Evolutionary conservation across 2,888 invertebrate genomes (phyloP).

Genomic region (Theretra japonica): DNA sequence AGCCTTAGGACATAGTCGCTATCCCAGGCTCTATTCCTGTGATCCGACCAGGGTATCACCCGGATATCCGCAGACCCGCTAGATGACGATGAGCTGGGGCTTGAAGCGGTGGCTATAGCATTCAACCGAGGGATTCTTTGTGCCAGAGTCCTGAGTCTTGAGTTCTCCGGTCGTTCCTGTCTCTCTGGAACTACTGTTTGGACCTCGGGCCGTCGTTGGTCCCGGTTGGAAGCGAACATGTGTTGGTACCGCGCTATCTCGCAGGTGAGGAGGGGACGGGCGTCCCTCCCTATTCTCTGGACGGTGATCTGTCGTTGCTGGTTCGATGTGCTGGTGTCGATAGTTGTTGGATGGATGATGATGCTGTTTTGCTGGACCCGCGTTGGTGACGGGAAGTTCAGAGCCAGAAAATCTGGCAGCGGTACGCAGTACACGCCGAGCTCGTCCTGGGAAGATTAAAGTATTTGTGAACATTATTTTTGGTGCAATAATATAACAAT

Average conservation of each 20-base stretch:
- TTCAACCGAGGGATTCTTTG: slow-evolving; percentile 69
- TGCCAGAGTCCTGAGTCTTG: slow-evolving; percentile 64
- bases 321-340: slow-evolving; percentile 49
- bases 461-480: no score
- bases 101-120: slow-evolving; percentile 51
- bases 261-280: slow-evolving; percentile 77
- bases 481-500: no score
- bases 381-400: slow-evolving; percentile 64
- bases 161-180: slow-evolving; percentile 57
- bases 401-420: slow-evolving; percentile 70
- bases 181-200: slow-evolving; percentile 61
- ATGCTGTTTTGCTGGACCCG: slow-evolving; percentile 54
- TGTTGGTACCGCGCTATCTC: slow-evolving; percentile 82
- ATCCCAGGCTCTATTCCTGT: slow-evolving; percentile 58
- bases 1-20: slow-evolving; percentile 67
- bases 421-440: slow-evolving; percentile 77
- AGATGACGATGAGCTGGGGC: slow-evolving; percentile 39
- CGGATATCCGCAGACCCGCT: slow-evolving; percentile 54
- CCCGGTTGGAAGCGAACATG: slow-evolving; percentile 66
- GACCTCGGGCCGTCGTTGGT: slow-evolving; percentile 50
- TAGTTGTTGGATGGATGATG: slow-evolving; percentile 54
- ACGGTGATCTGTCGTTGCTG: slow-evolving; percentile 81
- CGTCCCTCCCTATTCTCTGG: slow-evolving; percentile 84
- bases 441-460: slow-evolving; percentile 67
- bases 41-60: slow-evolving; percentile 66